Evolutionary conservation across 2,888 invertebrate species (phyloP), one percentile per base, ranked within the genome.

Genomic region (Altica lythri): DNA sequence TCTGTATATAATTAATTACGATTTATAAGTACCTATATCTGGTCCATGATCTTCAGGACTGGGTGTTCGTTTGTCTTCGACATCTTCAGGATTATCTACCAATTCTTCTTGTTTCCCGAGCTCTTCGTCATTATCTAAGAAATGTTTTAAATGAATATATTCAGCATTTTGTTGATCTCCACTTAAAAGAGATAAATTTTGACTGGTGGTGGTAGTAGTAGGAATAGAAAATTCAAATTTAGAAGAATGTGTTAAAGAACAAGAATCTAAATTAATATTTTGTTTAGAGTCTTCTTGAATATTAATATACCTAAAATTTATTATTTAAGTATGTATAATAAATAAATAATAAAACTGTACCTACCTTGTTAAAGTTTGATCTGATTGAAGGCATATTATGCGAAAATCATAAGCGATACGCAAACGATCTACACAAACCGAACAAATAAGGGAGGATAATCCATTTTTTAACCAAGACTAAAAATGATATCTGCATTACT

Each of bases 111-210:
- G 59, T 59, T 72, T 72, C 0, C 61, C 46, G 37, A 72, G 55
- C 46, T 72, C 72, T 42, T 71, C 73, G 29, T 72, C 73, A 59
- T 68, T 71, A 60, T 75, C 74, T 45, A 74, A 61, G 57, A 75
- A 75, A 64, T 75, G 74, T 57, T 75, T 74, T 16, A 75, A 60
- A 60, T 75, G 73, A 16, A 74, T 50, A 63, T 72, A 75, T 52
- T 72, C 72, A 2, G 70, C 64, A 60, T 72, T 72, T 53, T 70
- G 70, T 3, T 67, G 66, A 43, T 70, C 72, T 54, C 70, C 72
- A 34, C 65, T 67, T 4, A 67, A 68, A 16, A 68, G 63, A n/a
- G 67, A 61, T 17, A 68, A 50, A 17, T 63, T 63, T 12, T 68
- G 64, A 29, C 60, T 59, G 17, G 58, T 59, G 10, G 12, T 9